Percentiles rank a stretch among this genome's conserved stretches.
These are phyloP conservation scores for Pseudopodoces humilis DNA, from an alignment of 2,113 vertebrate species.

Conservation along the genomic window DNA sequence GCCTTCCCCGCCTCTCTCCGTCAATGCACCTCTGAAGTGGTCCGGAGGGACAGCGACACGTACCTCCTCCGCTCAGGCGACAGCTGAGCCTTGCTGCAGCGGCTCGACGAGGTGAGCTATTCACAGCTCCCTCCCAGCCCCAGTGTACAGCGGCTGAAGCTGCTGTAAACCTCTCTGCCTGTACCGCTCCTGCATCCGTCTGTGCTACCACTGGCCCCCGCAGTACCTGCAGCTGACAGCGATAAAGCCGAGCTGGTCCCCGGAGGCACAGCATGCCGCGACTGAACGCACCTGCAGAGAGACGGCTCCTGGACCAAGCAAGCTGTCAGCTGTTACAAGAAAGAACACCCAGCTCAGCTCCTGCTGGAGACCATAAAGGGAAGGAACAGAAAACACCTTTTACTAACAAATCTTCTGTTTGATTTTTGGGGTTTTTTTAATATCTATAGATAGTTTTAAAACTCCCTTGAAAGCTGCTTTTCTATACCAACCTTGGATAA, in stretches of 20 bases:
- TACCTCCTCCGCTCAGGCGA: rapidly evolving
- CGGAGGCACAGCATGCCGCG: background rate
- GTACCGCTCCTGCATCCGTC: background rate
- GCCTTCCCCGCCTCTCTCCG: rapidly evolving
- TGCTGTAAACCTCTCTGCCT: background rate
- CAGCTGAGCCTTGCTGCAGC: background rate
- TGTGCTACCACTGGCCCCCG: background rate
- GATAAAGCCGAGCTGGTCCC: background rate
- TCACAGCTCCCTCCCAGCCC: background rate
- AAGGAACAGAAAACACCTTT: background rate
- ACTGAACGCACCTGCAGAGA: background rate
- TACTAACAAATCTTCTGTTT: background rate
- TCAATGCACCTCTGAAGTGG: rapidly evolving
- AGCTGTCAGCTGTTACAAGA: rapidly evolving
- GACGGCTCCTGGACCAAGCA: background rate
- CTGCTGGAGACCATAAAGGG: background rate
- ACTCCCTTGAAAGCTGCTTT: background rate
- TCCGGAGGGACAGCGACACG: rapidly evolving
- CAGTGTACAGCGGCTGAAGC: background rate
- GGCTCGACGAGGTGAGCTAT: background rate
- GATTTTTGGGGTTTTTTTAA: background rate
- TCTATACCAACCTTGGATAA: background rate
- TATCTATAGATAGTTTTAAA: background rate
- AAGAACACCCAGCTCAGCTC: background rate
- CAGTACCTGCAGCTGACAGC: background rate